phyloP scores from a whole-genome alignment of 2,797 vertebrate genomes.

The Galaxias olidus region DNA sequence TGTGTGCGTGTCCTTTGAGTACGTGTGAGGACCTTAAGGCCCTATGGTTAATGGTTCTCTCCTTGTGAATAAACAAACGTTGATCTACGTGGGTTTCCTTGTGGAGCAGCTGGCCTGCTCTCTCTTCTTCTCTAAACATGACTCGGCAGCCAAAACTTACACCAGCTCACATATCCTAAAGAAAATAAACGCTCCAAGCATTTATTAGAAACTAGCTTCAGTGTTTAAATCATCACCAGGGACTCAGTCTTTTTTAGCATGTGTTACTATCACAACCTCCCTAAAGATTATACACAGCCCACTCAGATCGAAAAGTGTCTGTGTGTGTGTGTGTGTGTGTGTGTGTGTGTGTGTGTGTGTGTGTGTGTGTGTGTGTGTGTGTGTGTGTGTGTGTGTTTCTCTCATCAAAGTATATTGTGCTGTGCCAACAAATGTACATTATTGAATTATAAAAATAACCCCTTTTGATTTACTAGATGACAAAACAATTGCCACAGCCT shows the following conservation, averaged over 20 bases:
- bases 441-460: not conserved
- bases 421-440: not conserved
- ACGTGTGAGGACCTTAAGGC: conserved; percentile 26
- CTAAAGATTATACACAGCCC: conserved; percentile 8
- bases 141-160: conserved; percentile 54
- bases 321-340: too few relatives aligned
- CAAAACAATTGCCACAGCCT: not conserved
- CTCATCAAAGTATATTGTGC: too few relatives aligned
- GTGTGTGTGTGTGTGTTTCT: too few relatives aligned
- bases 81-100: conserved; percentile 20
- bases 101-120: conserved; percentile 42
- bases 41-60: conserved; percentile 37
- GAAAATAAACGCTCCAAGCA: conserved; percentile 60
- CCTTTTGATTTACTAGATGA: not conserved
- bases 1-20: not conserved
- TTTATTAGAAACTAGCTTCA: conserved; percentile 59
- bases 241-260: conserved; percentile 25
- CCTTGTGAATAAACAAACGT: conserved; percentile 56
- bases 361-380: too few relatives aligned
- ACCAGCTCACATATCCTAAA: conserved; percentile 54
- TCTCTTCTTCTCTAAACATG: conserved; percentile 42
- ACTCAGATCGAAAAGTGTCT: conserved; percentile 21
- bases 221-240: conserved; percentile 37
- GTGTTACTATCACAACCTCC: conserved; percentile 41
- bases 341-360: too few relatives aligned